A percentile compares a stretch with the other conserved stretches of the same genome.
Conservation (phyloP, 2,797 vertebrate species). For the Chaunax sp. region DNA sequence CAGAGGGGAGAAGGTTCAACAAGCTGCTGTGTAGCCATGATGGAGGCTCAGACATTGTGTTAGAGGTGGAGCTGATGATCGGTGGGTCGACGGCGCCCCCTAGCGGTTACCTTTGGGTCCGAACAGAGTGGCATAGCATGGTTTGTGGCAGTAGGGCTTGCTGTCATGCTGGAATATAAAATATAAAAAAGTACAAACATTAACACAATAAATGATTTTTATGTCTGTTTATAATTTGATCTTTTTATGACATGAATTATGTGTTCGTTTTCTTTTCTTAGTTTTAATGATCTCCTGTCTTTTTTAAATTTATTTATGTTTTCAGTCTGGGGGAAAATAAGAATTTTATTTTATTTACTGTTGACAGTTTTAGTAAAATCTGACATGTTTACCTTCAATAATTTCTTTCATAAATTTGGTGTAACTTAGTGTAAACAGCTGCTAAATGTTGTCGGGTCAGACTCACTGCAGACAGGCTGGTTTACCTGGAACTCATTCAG, state of each 20-base stretch:
- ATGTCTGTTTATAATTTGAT: no score
- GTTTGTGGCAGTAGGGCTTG: slow-evolving; percentile 97
- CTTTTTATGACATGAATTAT: not conserved
- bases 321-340: no score
- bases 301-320: not conserved
- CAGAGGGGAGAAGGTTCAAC: not conserved
- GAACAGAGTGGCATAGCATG: slow-evolving; percentile 92
- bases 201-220: not conserved
- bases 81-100: slow-evolving; percentile 74
- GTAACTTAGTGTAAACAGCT: no score
- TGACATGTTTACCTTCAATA: no score
- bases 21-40: not conserved
- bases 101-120: slow-evolving; percentile 96
- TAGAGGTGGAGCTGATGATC: slow-evolving; percentile 59
- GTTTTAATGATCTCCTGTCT: not conserved
- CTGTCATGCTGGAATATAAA: slow-evolving; percentile 86
- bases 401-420: no score
- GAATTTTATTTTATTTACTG: no score
- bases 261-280: not conserved
- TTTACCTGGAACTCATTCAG: no score
- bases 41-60: slow-evolving; percentile 53
- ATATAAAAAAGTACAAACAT: not conserved
- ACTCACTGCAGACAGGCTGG: no score
- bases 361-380: no score
- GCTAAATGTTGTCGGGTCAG: no score